Base-by-base conservation (phyloP, 2,113 vertebrate genomes). In the Dendropsophus ebraccatus region DNA sequence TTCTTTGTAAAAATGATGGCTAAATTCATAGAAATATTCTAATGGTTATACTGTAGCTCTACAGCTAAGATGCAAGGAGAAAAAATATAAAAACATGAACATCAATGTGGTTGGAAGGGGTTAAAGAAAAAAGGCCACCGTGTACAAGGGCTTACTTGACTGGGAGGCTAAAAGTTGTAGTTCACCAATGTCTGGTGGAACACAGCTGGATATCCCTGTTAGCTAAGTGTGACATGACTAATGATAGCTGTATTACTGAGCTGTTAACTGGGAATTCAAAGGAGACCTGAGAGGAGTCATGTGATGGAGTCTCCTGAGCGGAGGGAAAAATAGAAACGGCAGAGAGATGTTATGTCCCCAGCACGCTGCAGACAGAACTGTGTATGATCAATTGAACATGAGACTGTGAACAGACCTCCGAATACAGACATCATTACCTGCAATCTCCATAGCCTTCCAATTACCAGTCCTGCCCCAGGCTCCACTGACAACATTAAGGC, bases 341-440 rank as follows among this genome's bases (percentile, higher is more conserved):
- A 69, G 16, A 3, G 28, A 52, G 28, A 77, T 23, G 28, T 77
- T 54, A 11, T 41, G 30, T 58, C 50, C n/a, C 35, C 76, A 23
- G 52, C 11, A 6, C 13, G 56, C 54, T 25, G 77, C 54, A 80
- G 56, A 32, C 32, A 80, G 41, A 80, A 62, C 32, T 77, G 50
- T 77, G 19, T 17, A 58, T 41, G 76, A 58, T 79, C 76, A 58
- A 79, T 58, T 7, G 75, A 78, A 79, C 32, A 32, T 58, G 17
- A 58, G 77, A 56, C 32, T 25, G 1, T 1, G 50, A n/a, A 23
- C 35, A 60, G 56, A 45, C 77, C 50, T 60, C 35, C 54, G 52
- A 77, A 54, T 54, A 32, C 50, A 80, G 50, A 80, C 32, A 80
- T 62, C 32, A 54, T n/a, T 58, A 56, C 76, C 77, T 80, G 56